A percentile compares a stretch with the other conserved stretches of the same genome.
Evolutionary conservation across 2,888 invertebrate species (phyloP).

Genomic region (Teleogryllus oceanicus): DNA sequence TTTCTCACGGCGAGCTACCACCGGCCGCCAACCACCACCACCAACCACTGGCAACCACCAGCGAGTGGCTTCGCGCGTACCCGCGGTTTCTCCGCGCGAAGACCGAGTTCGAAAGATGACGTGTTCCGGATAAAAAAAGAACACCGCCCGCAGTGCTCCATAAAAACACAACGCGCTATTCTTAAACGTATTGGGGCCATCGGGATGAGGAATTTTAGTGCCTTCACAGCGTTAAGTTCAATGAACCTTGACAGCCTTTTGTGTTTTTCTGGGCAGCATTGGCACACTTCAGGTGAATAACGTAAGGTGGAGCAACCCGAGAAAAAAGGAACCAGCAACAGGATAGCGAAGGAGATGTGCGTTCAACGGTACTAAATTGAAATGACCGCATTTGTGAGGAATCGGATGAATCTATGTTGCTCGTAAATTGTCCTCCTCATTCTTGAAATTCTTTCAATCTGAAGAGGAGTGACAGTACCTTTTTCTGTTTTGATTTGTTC

Average conservation of each 20-base stretch:
- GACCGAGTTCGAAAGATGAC: neutral
- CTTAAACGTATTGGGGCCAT: slow-evolving; percentile 7
- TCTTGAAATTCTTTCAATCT: no score
- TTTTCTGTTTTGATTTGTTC: no score
- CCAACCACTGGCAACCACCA: no score
- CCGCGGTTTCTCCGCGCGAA: no score
- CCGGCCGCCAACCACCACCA: no score
- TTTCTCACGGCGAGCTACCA: neutral
- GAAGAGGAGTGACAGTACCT: no score
- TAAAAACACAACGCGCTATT: slow-evolving; percentile 18
- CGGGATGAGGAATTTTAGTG: slow-evolving; percentile 7
- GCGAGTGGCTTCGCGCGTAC: neutral
- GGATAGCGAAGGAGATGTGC: neutral
- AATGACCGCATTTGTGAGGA: neutral
- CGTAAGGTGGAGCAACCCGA: neutral
- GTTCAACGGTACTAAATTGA: neutral
- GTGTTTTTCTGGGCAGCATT: slow-evolving; percentile 7
- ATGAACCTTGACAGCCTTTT: slow-evolving; percentile 18
- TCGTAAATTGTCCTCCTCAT: no score
- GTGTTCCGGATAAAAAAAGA: no score
- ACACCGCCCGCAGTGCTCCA: neutral
- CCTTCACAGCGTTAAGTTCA: neutral
- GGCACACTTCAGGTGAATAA: slow-evolving; percentile 1
- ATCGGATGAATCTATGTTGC: no score
- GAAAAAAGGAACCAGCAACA: neutral